Base-by-base conservation (phyloP, 1,140 invertebrate species). In the Papilio glaucus region DNA sequence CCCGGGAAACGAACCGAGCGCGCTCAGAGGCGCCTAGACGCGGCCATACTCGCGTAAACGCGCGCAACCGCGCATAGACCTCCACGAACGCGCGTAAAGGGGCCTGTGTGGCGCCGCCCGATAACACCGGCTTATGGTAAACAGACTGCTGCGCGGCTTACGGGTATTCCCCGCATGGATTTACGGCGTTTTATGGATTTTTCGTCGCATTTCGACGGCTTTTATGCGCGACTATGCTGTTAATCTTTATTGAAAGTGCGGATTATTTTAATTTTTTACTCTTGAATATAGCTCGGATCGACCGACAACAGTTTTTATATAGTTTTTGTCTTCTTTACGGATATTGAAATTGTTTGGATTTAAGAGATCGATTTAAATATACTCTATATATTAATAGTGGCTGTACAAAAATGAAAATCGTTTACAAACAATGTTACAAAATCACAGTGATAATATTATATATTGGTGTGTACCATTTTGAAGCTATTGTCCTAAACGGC, bases 121-220 rank as follows among this genome's bases (percentile, higher is more conserved):
- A 82, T 82, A 82, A 77, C 76, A 76, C 63, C 7, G 80, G 80
- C 76, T 82, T 82, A 82, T 77, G 77, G 75, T 79, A 82, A 82
- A 77, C 67, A 77, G 49, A 74, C 74, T 61, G 74, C 21, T 45
- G 18, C 33, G 21, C 60, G 75, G 72, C 77, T 79, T 72, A 75
- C n/a, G 63, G 71, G 38, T 67, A 72, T 77, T 75, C 73, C 26
- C 13, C n/a, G 21, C 49, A 24, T 33, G 67, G 71, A 76, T 78
- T 76, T 76, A 76, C 74, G 74, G 70, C 67, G 60, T 77, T 73
- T 67, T 73, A 62, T 70, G 75, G 72, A 76, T 76, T 79, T 78
- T 79, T 75, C 72, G 63, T 39, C 74, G 77, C 72, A 73, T 29
- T 26, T 33, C 68, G 68, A 26, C 41, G 72, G 60, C 24, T 68